Evolutionary conservation across 2,797 vertebrate species (phyloP).

Genomic region (Varecia variegata): DNA sequence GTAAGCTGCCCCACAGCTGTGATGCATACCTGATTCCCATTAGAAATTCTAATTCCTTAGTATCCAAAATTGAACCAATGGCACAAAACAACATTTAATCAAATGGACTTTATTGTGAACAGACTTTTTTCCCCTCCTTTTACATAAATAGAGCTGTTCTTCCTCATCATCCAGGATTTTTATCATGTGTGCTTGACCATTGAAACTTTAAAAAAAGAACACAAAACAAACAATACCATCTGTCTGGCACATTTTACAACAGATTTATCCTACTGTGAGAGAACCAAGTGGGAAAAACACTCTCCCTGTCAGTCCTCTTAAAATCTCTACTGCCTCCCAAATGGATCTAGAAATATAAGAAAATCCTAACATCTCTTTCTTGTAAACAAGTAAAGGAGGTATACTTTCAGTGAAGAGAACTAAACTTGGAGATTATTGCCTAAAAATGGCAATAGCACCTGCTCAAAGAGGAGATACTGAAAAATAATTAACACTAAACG

Average conservation of each 20-base stretch:
- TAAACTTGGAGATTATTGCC: neutral
- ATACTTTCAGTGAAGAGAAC: slow-evolving; percentile 69
- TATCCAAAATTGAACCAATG: slow-evolving; percentile 51
- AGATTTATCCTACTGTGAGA: slow-evolving; percentile 68
- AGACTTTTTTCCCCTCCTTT: slow-evolving; percentile 33
- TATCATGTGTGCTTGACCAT: slow-evolving; percentile 61
- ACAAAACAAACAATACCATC: slow-evolving; percentile 81
- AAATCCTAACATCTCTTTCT: slow-evolving; percentile 52
- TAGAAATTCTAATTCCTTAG: slow-evolving; percentile 72
- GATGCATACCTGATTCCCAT: slow-evolving; percentile 63
- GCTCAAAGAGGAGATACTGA: slow-evolving; percentile 38
- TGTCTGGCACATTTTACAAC: slow-evolving; percentile 81
- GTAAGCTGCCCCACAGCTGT: slow-evolving; percentile 30
- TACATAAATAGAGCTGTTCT: slow-evolving; percentile 72
- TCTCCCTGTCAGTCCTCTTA: slow-evolving; percentile 44
- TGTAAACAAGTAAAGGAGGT: slow-evolving; percentile 55
- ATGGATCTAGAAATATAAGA: slow-evolving; percentile 57
- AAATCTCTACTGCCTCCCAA: slow-evolving; percentile 63
- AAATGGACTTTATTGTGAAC: slow-evolving; percentile 72
- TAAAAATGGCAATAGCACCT: slow-evolving; percentile 64
- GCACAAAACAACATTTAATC: slow-evolving; percentile 68
- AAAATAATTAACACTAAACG: neutral
- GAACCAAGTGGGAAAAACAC: slow-evolving; percentile 78
- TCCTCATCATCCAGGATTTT: slow-evolving; percentile 73
- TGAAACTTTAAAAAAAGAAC: slow-evolving; percentile 73